Conservation (phyloP, 2,797 vertebrate species). For the Acanthiza pusilla region DNA sequence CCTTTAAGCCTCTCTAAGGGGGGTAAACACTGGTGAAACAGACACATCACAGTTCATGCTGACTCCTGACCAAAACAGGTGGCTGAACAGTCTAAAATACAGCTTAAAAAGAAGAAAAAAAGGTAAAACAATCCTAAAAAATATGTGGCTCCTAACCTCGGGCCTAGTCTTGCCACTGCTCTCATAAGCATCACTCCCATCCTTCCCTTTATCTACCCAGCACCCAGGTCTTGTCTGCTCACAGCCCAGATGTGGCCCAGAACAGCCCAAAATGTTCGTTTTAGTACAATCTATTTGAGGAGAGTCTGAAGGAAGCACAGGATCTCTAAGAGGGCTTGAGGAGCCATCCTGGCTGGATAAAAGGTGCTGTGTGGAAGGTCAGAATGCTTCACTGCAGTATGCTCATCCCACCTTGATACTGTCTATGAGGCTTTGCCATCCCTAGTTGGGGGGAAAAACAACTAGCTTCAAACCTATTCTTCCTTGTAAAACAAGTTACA, state of each 20-base stretch:
- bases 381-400: not conserved
- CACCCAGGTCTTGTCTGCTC: not conserved
- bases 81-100: not conserved
- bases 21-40: not conserved
- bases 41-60: not conserved
- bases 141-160: not conserved
- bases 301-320: not conserved
- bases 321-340: too few species aligned
- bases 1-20: not conserved
- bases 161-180: not conserved
- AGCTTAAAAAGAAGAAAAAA: not conserved
- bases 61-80: not conserved
- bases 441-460: not conserved
- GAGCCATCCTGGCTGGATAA: not conserved
- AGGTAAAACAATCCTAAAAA: not conserved
- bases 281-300: not conserved
- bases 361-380: too few species aligned
- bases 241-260: not conserved
- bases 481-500: not conserved
- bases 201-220: not conserved
- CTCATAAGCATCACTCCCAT: fast-evolving
- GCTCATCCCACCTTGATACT: not conserved
- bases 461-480: not conserved
- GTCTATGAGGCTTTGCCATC: not conserved
- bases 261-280: fast-evolving